Percentiles rank a stretch among this genome's conserved stretches.
These are phyloP conservation scores for Cebus imitator DNA, from an alignment of 2,113 vertebrate species.

Conservation along the genomic window DNA sequence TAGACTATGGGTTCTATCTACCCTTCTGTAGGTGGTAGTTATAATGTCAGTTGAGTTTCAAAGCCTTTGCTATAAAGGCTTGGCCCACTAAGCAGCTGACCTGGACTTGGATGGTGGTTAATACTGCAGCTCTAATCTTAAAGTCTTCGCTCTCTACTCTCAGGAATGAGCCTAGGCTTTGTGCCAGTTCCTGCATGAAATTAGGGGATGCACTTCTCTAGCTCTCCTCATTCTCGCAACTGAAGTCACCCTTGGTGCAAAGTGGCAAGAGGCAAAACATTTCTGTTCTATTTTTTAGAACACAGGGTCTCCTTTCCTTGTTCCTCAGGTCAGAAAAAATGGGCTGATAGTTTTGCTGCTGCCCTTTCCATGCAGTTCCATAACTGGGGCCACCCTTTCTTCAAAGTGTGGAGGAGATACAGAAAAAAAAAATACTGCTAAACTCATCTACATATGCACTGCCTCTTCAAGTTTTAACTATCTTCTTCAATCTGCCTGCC, in stretches of 20 bases:
- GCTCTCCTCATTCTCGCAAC: neutral
- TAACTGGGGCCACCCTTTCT: neutral
- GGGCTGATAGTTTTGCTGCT: neutral
- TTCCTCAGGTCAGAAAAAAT: neutral
- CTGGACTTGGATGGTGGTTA: neutral
- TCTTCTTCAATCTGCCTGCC: neutral
- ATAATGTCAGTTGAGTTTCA: neutral
- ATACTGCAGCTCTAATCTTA: neutral
- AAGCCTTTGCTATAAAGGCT: neutral
- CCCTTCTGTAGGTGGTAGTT: neutral
- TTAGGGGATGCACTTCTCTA: neutral
- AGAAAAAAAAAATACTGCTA: neutral
- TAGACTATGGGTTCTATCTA: neutral
- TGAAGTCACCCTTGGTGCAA: neutral
- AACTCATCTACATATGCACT: too few relatives aligned
- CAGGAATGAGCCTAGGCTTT: neutral
- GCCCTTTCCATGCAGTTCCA: neutral
- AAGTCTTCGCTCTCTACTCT: neutral
- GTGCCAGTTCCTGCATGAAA: neutral
- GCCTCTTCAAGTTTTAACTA: neutral
- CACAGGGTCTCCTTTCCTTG: neutral
- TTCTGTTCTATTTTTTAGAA: neutral
- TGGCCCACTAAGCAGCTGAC: neutral
- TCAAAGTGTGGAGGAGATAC: neutral
- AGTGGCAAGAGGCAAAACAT: neutral